Percentiles rank a stretch among this genome's conserved stretches.
Evolutionary conservation across 2,797 vertebrate genomes (phyloP).

Genomic region (Glyptemys insculpta): DNA sequence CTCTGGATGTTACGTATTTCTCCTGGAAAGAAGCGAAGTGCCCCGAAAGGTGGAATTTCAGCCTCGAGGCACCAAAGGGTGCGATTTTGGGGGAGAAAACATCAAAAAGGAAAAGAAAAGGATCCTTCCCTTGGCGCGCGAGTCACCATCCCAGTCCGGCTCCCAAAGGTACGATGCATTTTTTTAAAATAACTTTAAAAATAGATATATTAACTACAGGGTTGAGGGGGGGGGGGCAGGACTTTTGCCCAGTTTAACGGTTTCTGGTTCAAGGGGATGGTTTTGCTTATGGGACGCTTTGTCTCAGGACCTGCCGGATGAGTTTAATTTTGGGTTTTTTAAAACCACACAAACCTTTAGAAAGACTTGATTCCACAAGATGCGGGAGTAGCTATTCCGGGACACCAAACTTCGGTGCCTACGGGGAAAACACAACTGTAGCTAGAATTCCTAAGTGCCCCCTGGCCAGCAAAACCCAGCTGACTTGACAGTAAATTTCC

Average conservation of each 20-base stretch:
- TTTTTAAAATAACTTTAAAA: not conserved
- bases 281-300: not conserved
- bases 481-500: not conserved
- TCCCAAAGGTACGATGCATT: slow-evolving; percentile 12
- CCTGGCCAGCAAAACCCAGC: not conserved
- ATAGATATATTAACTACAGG: not conserved
- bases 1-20: slow-evolving; percentile 11
- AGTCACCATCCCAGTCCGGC: not conserved
- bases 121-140: not conserved
- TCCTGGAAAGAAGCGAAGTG: not conserved
- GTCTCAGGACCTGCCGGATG: not conserved
- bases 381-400: not conserved
- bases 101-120: not conserved
- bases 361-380: not conserved
- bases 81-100: not conserved
- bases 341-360: not conserved
- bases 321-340: not conserved
- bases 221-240: not conserved
- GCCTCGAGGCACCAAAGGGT: not conserved
- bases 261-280: not conserved
- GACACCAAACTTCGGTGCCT: not conserved
- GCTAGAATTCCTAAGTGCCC: not conserved
- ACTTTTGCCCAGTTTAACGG: not conserved
- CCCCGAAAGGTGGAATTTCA: not conserved
- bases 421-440: not conserved